phyloP scores from a whole-genome alignment of 2,797 vertebrate species.

The Cottoperca gobio region DNA sequence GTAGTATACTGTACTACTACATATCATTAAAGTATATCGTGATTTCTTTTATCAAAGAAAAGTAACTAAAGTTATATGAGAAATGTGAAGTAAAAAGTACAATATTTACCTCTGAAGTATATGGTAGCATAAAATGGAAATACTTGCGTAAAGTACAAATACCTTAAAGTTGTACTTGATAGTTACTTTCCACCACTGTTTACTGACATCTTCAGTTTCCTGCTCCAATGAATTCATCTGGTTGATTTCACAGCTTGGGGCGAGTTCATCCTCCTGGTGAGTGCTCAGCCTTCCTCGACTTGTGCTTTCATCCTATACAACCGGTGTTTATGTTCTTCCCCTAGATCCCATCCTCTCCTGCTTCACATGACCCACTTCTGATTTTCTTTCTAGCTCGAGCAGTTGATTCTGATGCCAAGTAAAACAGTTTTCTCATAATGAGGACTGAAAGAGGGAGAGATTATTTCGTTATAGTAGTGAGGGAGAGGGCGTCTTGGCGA shows the following conservation, averaged over 20 bases:
- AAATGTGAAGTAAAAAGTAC: too few relatives aligned
- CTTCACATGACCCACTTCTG: constrained; percentile 80
- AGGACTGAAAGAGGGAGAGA: constrained; percentile 66
- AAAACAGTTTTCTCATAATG: constrained; percentile 80
- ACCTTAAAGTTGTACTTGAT: too few relatives aligned
- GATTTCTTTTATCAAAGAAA: too few relatives aligned
- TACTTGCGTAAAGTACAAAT: too few relatives aligned
- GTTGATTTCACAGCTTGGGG: constrained; percentile 24
- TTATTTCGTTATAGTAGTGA: constrained; percentile 52
- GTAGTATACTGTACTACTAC: too few relatives aligned
- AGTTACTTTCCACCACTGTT: not conserved
- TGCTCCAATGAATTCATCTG: constrained; percentile 20
- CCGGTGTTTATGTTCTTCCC: constrained; percentile 1
- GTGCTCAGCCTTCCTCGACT: constrained; percentile 23
- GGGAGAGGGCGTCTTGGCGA: constrained; percentile 38
- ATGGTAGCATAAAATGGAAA: too few relatives aligned
- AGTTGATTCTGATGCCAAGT: constrained; percentile 79
- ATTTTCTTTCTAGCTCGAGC: constrained; percentile 57
- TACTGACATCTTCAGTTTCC: not conserved
- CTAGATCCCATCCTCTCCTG: constrained; percentile 37
- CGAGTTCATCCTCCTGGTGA: constrained; percentile 19
- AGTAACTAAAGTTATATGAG: too few relatives aligned
- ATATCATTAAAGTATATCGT: too few relatives aligned
- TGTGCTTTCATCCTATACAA: constrained; percentile 41
- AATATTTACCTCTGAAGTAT: too few relatives aligned